Conservation (phyloP, 2,888 invertebrate species). For the Napeogenes sylphis region DNA sequence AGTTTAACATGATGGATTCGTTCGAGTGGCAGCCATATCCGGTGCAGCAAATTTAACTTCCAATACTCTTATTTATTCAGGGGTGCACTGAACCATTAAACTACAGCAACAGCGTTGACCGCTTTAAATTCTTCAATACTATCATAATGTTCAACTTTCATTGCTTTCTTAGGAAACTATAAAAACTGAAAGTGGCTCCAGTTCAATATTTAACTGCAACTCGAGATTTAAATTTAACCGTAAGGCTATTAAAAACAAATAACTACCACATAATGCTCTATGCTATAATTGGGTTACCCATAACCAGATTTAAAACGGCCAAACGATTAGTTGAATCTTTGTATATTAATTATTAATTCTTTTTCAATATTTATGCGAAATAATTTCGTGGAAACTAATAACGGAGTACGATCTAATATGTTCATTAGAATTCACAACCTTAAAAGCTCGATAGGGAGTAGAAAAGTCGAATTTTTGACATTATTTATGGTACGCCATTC, state of each 20-base stretch:
- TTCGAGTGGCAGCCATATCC: slow-evolving; percentile 74
- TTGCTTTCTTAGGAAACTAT: slow-evolving; percentile 72
- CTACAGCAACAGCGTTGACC: slow-evolving; percentile 64
- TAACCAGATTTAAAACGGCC: slow-evolving; percentile 9
- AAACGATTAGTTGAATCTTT: neutral
- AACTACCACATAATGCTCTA: slow-evolving; percentile 21
- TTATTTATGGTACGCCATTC: slow-evolving; percentile 75
- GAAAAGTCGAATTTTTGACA: slow-evolving; percentile 62
- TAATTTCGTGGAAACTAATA: too few relatives aligned
- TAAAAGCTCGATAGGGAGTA: slow-evolving; percentile 58
- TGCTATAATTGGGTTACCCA: slow-evolving; percentile 10
- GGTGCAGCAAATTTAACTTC: slow-evolving; percentile 74
- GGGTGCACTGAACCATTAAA: slow-evolving; percentile 76
- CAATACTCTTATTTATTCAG: slow-evolving; percentile 73
- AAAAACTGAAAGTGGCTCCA: slow-evolving; percentile 64
- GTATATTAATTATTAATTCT: too few relatives aligned
- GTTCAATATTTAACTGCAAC: slow-evolving; percentile 57
- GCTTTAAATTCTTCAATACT: slow-evolving; percentile 74
- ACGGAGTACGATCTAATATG: slow-evolving; percentile 21
- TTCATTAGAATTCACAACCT: slow-evolving; percentile 66
- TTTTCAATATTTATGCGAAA: too few relatives aligned
- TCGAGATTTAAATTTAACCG: slow-evolving; percentile 51
- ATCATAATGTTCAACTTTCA: slow-evolving; percentile 72
- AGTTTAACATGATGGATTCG: slow-evolving; percentile 60
- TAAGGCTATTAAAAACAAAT: slow-evolving; percentile 40